A percentile compares a stretch with the other conserved stretches of the same genome.
Evolutionary conservation across 2,888 invertebrate genomes (phyloP).

Genomic region (Embidobia sp.): DNA sequence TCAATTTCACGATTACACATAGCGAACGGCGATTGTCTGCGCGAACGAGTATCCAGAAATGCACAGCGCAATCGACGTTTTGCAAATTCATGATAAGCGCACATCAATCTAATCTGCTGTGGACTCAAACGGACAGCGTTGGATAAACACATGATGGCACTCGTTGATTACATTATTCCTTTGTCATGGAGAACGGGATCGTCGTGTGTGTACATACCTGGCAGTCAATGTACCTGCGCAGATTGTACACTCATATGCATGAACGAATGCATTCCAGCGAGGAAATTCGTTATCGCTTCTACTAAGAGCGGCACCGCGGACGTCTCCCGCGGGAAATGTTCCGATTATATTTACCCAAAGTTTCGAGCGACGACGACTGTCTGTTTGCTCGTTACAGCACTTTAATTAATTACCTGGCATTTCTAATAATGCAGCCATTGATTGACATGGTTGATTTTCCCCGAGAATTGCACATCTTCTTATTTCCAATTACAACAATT

Average conservation of each 20-base stretch:
- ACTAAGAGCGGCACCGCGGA: constrained; percentile 57
- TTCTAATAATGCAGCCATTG: constrained; percentile 71
- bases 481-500: constrained; percentile 34
- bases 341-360: constrained; percentile 73
- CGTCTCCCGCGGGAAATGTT: constrained; percentile 64
- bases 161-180: constrained; percentile 67
- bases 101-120: constrained; percentile 66
- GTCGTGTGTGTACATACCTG: constrained; percentile 47
- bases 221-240: constrained; percentile 42
- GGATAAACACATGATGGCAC: constrained; percentile 68
- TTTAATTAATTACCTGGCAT: constrained; percentile 78
- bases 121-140: constrained; percentile 70
- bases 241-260: constrained; percentile 61
- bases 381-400: constrained; percentile 76
- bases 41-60: constrained; percentile 45
- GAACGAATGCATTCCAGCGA: constrained; percentile 65
- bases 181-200: constrained; percentile 55
- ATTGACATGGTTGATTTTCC: constrained; percentile 50
- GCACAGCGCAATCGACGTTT: constrained; percentile 57
- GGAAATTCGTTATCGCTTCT: constrained; percentile 66
- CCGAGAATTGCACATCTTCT: constrained; percentile 24
- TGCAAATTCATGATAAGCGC: constrained; percentile 61
- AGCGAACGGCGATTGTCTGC: constrained; percentile 23
- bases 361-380: constrained; percentile 66
- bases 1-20: constrained; percentile 39